Base-by-base conservation (phyloP, 2,888 invertebrate species). In the Blastobasis lacticolella region DNA sequence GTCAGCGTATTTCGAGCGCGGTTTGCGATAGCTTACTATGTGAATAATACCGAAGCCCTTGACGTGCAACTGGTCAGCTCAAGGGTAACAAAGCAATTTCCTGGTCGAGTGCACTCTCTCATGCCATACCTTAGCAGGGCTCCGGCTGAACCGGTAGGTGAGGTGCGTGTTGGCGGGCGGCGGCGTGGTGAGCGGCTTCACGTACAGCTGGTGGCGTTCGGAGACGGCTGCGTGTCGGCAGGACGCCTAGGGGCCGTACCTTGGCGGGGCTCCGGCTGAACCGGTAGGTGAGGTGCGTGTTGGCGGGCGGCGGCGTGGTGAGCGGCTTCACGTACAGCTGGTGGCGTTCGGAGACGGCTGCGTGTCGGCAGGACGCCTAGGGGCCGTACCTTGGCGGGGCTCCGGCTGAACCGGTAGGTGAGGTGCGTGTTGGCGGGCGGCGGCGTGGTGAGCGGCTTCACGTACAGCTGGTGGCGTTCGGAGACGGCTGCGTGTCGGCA, bases 81-180 rank as follows among this genome's bases (percentile, higher is more conserved):
- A 2, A 23, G 23, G 23, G 23, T 23, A 3, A 23, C 23, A 23
- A 23, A 23, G 23, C 23, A 23, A 23, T 23, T 3, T 23, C 23
- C 23, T 23, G 23, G 23, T 23, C 23, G 23, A 23, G 23, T 23
- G 23, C 23, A 23, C 23, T 23, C 23, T 23, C 23, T 23, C 23
- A n/a, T n/a, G 1, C 9, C n/a, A 43, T 10, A 37, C 8, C 6
- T 23, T 45, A 37, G 5, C 5, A 6, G 96, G 96, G 78, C 96
- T 96, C 60, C 94, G 91, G 75, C 93, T 94, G 83, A 97, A 95
- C 66, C 92, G 92, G 82, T 96, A 97, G 50, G 92, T 92, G 72
- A 91, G 88, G 58, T 90, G 90, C 54, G 90, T 88, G 48, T 89
- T 86, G 41, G 78, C 76, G 37, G 88, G 89, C 50, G 85, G 69